A percentile compares a stretch with the other conserved stretches of the same genome.
Conservation (phyloP, 2,113 vertebrate genomes). For the Telmatochromis sp. region DNA sequence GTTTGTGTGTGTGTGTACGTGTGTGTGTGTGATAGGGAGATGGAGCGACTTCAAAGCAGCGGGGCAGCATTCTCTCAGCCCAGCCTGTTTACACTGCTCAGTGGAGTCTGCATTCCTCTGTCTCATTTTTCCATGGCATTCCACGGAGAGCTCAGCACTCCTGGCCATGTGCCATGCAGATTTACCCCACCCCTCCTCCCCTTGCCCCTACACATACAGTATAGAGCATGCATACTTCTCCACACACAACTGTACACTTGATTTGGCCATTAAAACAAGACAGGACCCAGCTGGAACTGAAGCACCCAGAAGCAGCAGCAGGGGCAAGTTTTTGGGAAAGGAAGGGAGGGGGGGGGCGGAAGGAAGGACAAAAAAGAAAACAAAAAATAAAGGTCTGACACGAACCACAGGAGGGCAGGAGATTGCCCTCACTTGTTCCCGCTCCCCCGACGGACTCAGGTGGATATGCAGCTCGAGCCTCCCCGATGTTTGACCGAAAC, state of each 20-base stretch:
- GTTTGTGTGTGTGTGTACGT: not conserved
- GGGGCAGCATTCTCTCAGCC: slow-evolving; percentile 60
- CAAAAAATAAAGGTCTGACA: not conserved
- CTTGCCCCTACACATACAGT: not conserved
- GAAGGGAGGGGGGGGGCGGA: rapidly evolving
- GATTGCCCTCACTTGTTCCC: not conserved
- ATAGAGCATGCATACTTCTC: slow-evolving; percentile 7
- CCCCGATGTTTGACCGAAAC: not conserved
- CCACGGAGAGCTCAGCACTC: slow-evolving; percentile 59
- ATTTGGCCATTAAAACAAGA: slow-evolving; percentile 25
- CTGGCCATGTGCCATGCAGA: slow-evolving; percentile 56
- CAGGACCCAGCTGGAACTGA: not conserved
- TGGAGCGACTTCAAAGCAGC: slow-evolving; percentile 69
- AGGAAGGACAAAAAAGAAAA: not conserved
- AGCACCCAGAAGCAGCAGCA: not conserved
- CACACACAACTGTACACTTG: slow-evolving; percentile 23
- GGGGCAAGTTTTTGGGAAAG: not conserved
- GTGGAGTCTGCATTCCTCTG: slow-evolving; percentile 74
- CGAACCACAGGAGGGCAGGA: not conserved
- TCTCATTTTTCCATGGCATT: slow-evolving; percentile 76
- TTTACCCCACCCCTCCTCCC: not conserved
- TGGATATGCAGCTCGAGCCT: not conserved
- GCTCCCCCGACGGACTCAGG: not conserved
- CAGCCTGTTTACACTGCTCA: slow-evolving; percentile 74
- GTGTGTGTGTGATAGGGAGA: slow-evolving; percentile 19